phyloP scores from a whole-genome alignment of 2,797 vertebrate genomes.

The Furcifer pardalis region DNA sequence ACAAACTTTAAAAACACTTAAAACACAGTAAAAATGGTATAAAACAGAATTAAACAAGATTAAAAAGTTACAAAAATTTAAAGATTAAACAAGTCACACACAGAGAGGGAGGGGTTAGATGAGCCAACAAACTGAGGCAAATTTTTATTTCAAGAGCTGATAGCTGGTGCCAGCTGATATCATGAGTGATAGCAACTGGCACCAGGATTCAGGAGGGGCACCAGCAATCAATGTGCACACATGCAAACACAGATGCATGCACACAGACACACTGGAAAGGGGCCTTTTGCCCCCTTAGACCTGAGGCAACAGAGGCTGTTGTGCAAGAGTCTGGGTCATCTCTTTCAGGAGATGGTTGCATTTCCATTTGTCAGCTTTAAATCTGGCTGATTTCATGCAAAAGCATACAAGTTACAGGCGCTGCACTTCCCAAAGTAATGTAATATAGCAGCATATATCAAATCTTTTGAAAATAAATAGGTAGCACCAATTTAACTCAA shows the following conservation, averaged over 20 bases:
- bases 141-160: background rate
- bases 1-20: too few relatives aligned
- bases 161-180: background rate
- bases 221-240: background rate
- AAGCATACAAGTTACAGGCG: background rate
- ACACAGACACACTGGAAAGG: background rate
- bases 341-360: background rate
- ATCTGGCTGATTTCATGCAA: background rate
- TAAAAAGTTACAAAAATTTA: too few relatives aligned
- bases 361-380: background rate
- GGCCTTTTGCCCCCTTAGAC: background rate
- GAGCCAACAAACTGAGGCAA: background rate
- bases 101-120: too few relatives aligned
- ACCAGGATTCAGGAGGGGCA: background rate
- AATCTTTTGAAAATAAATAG: background rate
- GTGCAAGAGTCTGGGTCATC: background rate
- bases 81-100: too few relatives aligned
- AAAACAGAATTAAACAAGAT: too few relatives aligned
- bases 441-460: background rate
- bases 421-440: background rate
- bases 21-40: too few relatives aligned
- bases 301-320: background rate
- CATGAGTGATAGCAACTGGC: too few relatives aligned
- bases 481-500: background rate
- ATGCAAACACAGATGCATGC: too few relatives aligned